Conservation (phyloP, 2,888 invertebrate species). For the Protonemura montana region DNA sequence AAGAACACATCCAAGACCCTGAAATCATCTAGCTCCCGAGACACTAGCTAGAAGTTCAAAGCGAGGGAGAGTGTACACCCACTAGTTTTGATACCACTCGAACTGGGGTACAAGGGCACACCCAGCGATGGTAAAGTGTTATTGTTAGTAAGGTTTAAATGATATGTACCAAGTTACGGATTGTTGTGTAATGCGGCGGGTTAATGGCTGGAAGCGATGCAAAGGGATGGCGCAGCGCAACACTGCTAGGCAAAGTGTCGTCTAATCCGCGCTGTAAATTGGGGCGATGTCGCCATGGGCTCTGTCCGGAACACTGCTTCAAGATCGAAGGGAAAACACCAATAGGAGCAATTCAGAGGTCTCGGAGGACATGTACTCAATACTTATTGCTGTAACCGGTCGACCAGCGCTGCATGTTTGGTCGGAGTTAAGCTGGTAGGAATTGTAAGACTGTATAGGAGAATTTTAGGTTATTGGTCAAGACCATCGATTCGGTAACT, state of each 20-base stretch:
- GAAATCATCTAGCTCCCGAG: neutral
- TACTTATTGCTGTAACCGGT: neutral
- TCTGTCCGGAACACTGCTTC: neutral
- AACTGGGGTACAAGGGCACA: neutral
- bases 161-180: neutral
- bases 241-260: neutral
- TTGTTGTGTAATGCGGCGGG: constrained; percentile 1
- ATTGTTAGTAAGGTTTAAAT: constrained; percentile 12
- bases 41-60: neutral
- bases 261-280: neutral
- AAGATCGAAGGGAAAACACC: neutral
- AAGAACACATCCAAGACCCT: neutral
- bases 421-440: no score
- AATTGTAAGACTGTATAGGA: no score
- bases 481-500: no score
- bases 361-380: neutral
- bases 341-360: neutral
- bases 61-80: neutral
- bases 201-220: constrained; percentile 21
- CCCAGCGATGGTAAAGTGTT: neutral
- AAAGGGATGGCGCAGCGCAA: neutral
- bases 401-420: neutral
- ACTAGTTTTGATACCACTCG: neutral
- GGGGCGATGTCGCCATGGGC: neutral
- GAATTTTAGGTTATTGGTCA: no score